Base-by-base conservation (phyloP, 2,113 vertebrate species). In the Gopherus evgoodei region DNA sequence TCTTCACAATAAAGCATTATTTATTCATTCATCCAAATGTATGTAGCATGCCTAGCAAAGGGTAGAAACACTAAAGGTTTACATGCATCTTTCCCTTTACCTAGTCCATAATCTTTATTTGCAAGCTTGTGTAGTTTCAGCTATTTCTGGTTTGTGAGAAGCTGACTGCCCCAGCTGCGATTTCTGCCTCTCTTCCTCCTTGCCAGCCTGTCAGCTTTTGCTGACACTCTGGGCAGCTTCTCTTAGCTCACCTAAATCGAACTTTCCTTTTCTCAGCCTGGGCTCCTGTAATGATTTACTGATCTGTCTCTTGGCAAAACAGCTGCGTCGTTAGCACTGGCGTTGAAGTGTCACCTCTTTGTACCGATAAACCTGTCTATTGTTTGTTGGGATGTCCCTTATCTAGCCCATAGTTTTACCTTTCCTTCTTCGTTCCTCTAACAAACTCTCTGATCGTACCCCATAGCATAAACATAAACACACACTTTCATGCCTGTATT, bases 401-500 rank as follows among this genome's bases (percentile, higher is more conserved):
- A 76, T 25, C 12, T 12, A 44, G 42, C 11, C 72, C 72, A 25
- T 24, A 25, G 42, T 76, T 42, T 44, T 76, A 44, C 42, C 24
- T 76, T 76, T 21, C 12, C 81, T 83, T 47, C 54, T 88, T 2
- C 1, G 31, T 16, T 47, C 69, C 52, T 59, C 35, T 10, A 87
- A 21, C n/a, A 89, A 89, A 10, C 0, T 19, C 0, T 0, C 44
- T 81, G 1, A 8, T 81, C 81, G 17, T 81, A 91, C 69, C n/a
- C 2, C 54, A 27, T 89, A 11, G 16, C 21, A 3, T 2, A 6
- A 16, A 38, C 0, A 47, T 81, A 94, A 57, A 8, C 25, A 47
- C 0, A 0, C n/a, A 16, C 2, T 11, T 49, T 49, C 2, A 27
- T 25, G 1, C 5, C 16, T 57, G 3, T 75, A 35, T 1, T 80